Conservation (phyloP, 1,140 invertebrate genomes). For the Anastrepha obliqua region DNA sequence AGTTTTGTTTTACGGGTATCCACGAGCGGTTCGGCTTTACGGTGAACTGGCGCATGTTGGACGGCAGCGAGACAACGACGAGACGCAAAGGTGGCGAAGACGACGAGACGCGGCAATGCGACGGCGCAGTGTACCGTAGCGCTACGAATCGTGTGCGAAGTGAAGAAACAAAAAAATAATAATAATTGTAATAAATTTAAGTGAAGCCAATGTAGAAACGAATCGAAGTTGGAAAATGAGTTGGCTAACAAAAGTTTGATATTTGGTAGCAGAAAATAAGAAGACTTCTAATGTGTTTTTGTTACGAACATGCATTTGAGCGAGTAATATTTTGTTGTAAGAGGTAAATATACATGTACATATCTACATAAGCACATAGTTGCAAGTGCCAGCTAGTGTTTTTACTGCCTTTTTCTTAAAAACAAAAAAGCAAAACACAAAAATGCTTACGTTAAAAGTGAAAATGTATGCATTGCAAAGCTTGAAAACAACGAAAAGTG, state of each 20-base stretch:
- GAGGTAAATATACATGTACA: not conserved
- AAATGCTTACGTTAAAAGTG: constrained; percentile 50
- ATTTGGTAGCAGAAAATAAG: not conserved
- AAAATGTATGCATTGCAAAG: constrained; percentile 38
- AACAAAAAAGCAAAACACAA: no score
- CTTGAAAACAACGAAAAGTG: constrained; percentile 1
- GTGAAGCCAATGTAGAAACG: not conserved
- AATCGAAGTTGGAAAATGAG: not conserved
- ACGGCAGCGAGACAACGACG: constrained; percentile 17
- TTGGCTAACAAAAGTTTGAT: not conserved
- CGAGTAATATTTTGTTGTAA: not conserved
- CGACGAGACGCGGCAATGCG: constrained; percentile 14
- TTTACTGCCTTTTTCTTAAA: no score
- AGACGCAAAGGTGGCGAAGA: constrained; percentile 30
- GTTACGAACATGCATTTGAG: not conserved
- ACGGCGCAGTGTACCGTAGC: constrained; percentile 42
- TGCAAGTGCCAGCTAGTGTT: not conserved
- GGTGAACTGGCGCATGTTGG: constrained; percentile 40
- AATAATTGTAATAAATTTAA: not conserved
- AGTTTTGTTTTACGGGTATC: constrained; percentile 46
- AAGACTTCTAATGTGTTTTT: not conserved
- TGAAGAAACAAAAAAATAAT: constrained; percentile 24
- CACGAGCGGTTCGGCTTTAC: constrained; percentile 38
- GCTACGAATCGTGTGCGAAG: constrained; percentile 27
- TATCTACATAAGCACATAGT: not conserved